A percentile compares a stretch with the other conserved stretches of the same genome.
These are phyloP conservation scores for Mormoops blainvillei DNA, from an alignment of 2,113 vertebrate genomes.

Conservation along the genomic window DNA sequence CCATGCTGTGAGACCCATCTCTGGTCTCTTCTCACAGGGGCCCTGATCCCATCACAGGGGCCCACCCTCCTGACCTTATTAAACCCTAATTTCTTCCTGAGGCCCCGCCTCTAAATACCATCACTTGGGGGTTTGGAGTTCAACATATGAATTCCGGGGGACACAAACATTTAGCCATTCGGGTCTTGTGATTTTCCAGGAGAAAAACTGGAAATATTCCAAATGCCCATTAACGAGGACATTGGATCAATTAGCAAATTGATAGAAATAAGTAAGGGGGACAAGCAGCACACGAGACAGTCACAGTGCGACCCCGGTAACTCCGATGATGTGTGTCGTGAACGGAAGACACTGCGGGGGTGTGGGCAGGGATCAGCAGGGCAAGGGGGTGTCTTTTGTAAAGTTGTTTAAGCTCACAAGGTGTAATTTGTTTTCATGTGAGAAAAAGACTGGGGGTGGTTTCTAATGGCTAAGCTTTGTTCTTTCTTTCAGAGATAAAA, in stretches of 20 bases:
- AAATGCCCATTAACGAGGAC: not conserved
- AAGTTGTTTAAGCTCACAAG: not conserved
- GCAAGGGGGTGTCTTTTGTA: not conserved
- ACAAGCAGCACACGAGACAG: too few relatives aligned
- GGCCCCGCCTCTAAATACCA: not conserved
- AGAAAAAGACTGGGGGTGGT: not conserved
- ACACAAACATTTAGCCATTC: not conserved
- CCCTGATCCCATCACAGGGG: not conserved
- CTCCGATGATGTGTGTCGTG: fast-evolving
- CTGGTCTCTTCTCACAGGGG: too few relatives aligned
- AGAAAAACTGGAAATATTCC: not conserved
- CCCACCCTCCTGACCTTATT: not conserved
- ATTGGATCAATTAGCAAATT: not conserved
- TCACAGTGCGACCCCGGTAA: too few relatives aligned
- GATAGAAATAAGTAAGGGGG: not conserved
- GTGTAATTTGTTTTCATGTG: not conserved
- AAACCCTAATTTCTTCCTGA: not conserved
- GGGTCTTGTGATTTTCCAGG: not conserved
- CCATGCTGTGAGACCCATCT: not conserved
- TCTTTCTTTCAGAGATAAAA: not conserved
- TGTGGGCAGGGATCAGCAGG: fast-evolving
- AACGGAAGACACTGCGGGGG: too few relatives aligned
- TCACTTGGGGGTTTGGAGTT: not conserved
- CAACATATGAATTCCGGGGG: not conserved
- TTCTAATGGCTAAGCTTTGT: not conserved